Evolutionary conservation across 2,888 invertebrate genomes (phyloP), one percentile per base, ranked within the genome.

Genomic region (Macaria liturata): DNA sequence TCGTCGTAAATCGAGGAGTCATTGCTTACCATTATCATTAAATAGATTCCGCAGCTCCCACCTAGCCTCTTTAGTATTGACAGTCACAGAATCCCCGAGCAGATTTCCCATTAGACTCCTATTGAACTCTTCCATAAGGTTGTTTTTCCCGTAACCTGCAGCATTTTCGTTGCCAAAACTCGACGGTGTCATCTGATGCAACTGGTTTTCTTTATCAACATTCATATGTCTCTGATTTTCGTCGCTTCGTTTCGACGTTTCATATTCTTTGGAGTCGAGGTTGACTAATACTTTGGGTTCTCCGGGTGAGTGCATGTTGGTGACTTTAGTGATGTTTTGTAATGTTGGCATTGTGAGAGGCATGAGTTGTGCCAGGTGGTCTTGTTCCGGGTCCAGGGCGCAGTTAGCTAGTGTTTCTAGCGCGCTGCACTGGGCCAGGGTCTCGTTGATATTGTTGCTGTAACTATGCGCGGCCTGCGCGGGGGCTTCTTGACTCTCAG

Each of bases 41-140:
- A 94, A 95, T 62, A 94, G 81, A 64, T 94, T 93, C 63, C 94
- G 91, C 30, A 95, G 92, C 52, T 94, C 93, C 80, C 94, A 93
- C 76, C 94, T 86, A 0, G 95, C 95, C 73, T 95, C 95, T 70
- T 94, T 95, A 0, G 95, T 95, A 71, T 95, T 94, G 0, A 95
- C 94, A 4, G 95, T 95, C 20, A 94, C 89, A 56, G 94, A 94
- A 72, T 94, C 93, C 6, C 93, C 92, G 9, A 93, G 84, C 1
- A 93, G 73, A 67, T 93, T 93, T 9, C 86, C 83, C 87, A 92
- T 86, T 47, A 92, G 72, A 71, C 92, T 92, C 68, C 86, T 84
- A 67, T 92, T 87, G 54, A 91, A 92, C 61, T 92, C 91, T 46
- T 91, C 91, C 80, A 91, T 86, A 40, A 92, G 75, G 77, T 88